Evolutionary conservation across 37 sponge, comb jelly and placozoan species (phyloP).

Genomic region (Haliclona indistincta): DNA sequence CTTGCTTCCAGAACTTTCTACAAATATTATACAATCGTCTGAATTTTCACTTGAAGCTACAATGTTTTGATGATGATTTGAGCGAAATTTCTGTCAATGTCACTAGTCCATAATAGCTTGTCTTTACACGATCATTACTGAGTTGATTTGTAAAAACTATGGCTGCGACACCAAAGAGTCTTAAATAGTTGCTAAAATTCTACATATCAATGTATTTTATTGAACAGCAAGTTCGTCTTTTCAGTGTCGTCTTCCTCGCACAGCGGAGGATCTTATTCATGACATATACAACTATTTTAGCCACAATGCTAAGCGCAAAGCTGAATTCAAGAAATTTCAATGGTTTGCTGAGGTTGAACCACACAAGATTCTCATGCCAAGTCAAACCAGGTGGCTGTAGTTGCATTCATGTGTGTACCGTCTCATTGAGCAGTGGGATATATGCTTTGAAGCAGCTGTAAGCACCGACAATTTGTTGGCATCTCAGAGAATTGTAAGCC

Average conservation of each 20-base stretch:
- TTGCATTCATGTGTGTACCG: conserved; percentile 19
- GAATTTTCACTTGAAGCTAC: too few species aligned
- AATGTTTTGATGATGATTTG: too few species aligned
- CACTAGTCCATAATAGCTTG: too few species aligned
- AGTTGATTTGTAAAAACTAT: too few species aligned
- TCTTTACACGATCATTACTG: too few species aligned
- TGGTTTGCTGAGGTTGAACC: conserved; percentile 28
- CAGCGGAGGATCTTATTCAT: conserved; percentile 35
- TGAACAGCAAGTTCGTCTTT: too few species aligned
- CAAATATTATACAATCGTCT: too few species aligned
- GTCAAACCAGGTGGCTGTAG: conserved; percentile 42
- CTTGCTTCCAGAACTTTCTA: too few species aligned
- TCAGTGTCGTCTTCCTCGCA: conserved; percentile 30
- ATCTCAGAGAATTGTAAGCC: conserved; percentile 14
- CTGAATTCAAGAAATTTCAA: conserved; percentile 34
- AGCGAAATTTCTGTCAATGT: too few species aligned
- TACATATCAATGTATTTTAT: too few species aligned
- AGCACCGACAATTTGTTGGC: conserved; percentile 20
- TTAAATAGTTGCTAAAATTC: too few species aligned
- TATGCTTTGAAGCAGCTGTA: conserved; percentile 3
- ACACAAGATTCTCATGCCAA: conserved; percentile 18
- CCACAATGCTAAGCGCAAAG: conserved; percentile 28
- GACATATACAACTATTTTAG: conserved; percentile 42
- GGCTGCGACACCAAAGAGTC: too few species aligned
- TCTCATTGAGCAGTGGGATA: conserved; percentile 46